These are phyloP conservation scores for Scrobipalpa atriplicella DNA, from an alignment of 2,888 invertebrate species.

Conservation along the genomic window DNA sequence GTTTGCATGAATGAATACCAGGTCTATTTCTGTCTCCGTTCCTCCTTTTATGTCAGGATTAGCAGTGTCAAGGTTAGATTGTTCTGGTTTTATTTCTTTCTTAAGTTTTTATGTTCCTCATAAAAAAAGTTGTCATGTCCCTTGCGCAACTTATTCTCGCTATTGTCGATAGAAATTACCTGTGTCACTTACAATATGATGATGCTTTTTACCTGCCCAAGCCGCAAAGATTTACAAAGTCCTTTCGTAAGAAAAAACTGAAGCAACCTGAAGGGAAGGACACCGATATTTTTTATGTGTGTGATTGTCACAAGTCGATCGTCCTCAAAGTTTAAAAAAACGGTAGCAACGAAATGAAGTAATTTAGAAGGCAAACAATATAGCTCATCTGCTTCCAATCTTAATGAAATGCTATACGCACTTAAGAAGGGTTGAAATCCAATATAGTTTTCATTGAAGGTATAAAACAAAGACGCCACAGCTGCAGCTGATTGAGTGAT, in stretches of 20 bases:
- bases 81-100: conserved; percentile 48
- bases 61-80: conserved; percentile 64
- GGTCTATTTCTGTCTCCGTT: conserved; percentile 54
- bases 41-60: conserved; percentile 62
- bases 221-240: conserved; percentile 15
- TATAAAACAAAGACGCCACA: conserved; percentile 27
- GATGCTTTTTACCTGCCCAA: conserved; percentile 24
- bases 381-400: neutral
- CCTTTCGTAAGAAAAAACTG: neutral
- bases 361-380: neutral
- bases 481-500: conserved; percentile 32
- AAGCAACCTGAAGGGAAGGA: neutral
- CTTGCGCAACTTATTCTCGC: conserved; percentile 43
- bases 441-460: neutral
- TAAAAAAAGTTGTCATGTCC: conserved; percentile 47
- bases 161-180: conserved; percentile 23
- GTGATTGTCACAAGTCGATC: neutral
- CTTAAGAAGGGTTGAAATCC: conserved; percentile 11
- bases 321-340: neutral
- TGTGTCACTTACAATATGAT: conserved; percentile 25
- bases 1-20: conserved; percentile 67
- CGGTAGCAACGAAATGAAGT: neutral
- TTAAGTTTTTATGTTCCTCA: conserved; percentile 43
- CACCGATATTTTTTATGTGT: neutral
- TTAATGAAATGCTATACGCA: neutral